Percentiles rank a stretch among this genome's conserved stretches.
Evolutionary conservation across 1,140 invertebrate genomes (phyloP).

Genomic region (Dendrolimus kikuchii): DNA sequence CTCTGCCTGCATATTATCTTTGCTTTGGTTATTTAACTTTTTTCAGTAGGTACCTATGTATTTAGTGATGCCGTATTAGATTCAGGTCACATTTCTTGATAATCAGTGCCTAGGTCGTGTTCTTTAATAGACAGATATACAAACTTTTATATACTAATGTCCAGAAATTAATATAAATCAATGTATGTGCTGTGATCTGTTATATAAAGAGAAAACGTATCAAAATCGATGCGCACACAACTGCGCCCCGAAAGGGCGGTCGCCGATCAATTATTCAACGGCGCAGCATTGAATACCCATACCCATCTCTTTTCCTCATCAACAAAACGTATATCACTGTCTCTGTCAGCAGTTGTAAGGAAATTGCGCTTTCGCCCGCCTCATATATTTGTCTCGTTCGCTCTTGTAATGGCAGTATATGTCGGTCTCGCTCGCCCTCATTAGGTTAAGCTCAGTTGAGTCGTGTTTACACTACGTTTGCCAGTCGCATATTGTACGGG

Average conservation of each 20-base stretch:
- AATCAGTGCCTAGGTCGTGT: no score
- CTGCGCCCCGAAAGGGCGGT: slow-evolving; percentile 42
- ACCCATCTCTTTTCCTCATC: slow-evolving; percentile 23
- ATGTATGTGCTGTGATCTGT: no score
- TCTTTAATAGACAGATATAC: no score
- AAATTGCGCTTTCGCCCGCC: slow-evolving; percentile 62
- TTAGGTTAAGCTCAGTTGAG: slow-evolving; percentile 51
- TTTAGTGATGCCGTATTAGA: no score
- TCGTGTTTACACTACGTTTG: slow-evolving; percentile 57
- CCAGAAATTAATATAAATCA: no score
- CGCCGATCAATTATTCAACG: slow-evolving; percentile 58
- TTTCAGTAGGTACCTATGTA: no score
- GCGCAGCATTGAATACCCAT: slow-evolving; percentile 47
- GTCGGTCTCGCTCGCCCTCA: slow-evolving; percentile 47
- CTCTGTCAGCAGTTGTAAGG: slow-evolving; percentile 26
- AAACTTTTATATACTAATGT: no score
- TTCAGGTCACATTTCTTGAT: no score
- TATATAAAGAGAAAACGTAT: neutral
- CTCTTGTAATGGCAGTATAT: slow-evolving; percentile 11
- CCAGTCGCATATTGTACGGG: slow-evolving; percentile 38
- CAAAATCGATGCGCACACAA: slow-evolving; percentile 18
- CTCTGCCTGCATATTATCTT: no score
- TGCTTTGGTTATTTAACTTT: no score
- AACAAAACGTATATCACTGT: slow-evolving; percentile 16
- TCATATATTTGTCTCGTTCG: slow-evolving; percentile 39